Evolutionary conservation across 2,113 vertebrate genomes (phyloP).

Genomic region (Mustelus asterias): DNA sequence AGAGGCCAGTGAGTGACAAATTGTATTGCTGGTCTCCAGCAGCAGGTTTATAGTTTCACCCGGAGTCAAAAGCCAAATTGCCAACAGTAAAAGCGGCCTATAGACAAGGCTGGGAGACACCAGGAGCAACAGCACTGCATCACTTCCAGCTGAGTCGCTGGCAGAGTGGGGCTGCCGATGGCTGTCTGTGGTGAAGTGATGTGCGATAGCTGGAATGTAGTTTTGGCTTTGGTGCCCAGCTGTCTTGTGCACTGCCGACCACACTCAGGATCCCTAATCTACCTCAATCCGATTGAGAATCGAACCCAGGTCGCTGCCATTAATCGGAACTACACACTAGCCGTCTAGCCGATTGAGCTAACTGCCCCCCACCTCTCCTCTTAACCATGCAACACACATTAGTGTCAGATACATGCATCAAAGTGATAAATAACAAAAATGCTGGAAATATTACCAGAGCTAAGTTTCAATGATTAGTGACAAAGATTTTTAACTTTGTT

Average conservation of each 20-base stretch:
- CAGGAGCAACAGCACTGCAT: neutral
- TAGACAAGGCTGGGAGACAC: neutral
- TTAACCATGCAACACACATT: neutral
- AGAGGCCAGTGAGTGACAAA: neutral
- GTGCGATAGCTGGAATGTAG: neutral
- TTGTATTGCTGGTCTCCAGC: neutral
- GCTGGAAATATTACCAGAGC: neutral
- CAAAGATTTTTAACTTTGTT: neutral
- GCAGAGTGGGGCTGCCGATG: neutral
- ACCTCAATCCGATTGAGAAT: neutral
- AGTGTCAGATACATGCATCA: neutral
- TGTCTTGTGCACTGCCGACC: neutral
- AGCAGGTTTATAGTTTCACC: neutral
- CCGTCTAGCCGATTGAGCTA: neutral
- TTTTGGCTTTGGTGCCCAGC: neutral
- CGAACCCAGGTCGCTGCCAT: neutral
- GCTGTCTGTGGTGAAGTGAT: neutral
- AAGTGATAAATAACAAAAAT: neutral
- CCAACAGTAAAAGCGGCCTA: neutral
- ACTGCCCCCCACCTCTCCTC: neutral
- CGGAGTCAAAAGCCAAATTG: neutral
- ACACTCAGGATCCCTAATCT: neutral
- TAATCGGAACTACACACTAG: neutral
- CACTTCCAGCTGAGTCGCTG: neutral
- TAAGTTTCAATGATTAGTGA: neutral